Conservation (phyloP, 2,888 invertebrate species). For the Syritta pipiens region DNA sequence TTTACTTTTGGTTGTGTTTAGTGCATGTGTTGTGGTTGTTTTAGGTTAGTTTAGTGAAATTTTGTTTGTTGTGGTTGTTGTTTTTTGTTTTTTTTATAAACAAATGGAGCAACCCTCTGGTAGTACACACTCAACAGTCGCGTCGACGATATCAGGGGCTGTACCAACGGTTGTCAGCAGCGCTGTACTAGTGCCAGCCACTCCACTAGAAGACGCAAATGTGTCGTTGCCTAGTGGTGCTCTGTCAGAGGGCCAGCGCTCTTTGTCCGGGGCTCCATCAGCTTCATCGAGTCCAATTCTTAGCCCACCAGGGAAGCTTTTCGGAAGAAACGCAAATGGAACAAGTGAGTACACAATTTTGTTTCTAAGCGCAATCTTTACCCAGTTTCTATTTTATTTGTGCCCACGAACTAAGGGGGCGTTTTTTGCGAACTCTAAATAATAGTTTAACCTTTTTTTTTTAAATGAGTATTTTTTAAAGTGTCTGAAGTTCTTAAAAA, state of each 20-base stretch:
- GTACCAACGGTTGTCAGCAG: conserved; percentile 70
- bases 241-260: conserved; percentile 76
- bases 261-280: conserved; percentile 77
- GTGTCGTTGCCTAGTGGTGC: conserved; percentile 75
- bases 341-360: conserved; percentile 76
- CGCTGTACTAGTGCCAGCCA: conserved; percentile 26
- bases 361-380: background rate
- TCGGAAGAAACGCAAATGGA: conserved; percentile 79
- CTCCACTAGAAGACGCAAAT: conserved; percentile 74
- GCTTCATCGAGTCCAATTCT: conserved; percentile 79
- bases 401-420: too few relatives aligned
- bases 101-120: conserved; percentile 71
- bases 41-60: conserved; percentile 39
- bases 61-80: background rate
- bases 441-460: too few relatives aligned
- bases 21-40: conserved; percentile 56
- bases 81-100: background rate
- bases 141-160: conserved; percentile 60
- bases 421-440: too few relatives aligned
- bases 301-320: conserved; percentile 78
- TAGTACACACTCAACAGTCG: conserved; percentile 63
- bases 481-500: too few relatives aligned
- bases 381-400: background rate
- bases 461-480: too few relatives aligned
- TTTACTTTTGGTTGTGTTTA: conserved; percentile 15